These are phyloP conservation scores for Scortum barcoo DNA, from an alignment of 2,113 vertebrate species.

Conservation along the genomic window DNA sequence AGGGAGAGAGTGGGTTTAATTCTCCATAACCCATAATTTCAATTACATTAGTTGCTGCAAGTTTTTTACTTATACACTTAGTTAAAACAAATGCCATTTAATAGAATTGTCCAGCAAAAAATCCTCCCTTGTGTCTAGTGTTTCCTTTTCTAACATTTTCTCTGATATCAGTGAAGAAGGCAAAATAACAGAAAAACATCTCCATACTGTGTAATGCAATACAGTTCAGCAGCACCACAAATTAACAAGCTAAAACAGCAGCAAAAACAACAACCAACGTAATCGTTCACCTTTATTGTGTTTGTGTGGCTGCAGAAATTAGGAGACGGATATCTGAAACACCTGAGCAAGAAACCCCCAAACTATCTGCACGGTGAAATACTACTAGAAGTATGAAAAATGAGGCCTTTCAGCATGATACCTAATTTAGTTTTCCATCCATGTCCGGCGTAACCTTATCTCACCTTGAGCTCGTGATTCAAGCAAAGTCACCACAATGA, in stretches of 20 bases:
- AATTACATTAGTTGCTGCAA: neutral
- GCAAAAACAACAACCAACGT: neutral
- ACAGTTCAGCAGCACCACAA: too few relatives aligned
- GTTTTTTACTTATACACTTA: too few relatives aligned
- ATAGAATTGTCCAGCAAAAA: too few relatives aligned
- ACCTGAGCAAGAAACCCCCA: neutral
- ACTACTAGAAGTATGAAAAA: neutral
- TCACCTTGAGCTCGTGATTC: conserved; percentile 22
- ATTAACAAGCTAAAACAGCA: too few relatives aligned
- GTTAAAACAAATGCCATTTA: too few relatives aligned
- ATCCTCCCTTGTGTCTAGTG: too few relatives aligned
- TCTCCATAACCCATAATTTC: neutral
- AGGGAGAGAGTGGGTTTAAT: neutral
- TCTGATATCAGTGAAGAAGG: too few relatives aligned
- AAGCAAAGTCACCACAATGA: conserved; percentile 5
- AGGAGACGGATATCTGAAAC: neutral
- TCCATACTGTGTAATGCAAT: too few relatives aligned
- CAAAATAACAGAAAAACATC: too few relatives aligned
- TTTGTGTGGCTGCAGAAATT: neutral
- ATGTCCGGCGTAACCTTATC: conserved; percentile 1
- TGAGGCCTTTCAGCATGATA: neutral
- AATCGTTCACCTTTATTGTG: neutral
- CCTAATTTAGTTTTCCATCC: conserved; percentile 4
- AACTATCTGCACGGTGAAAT: neutral
- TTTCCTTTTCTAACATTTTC: too few relatives aligned